A percentile compares a stretch with the other conserved stretches of the same genome.
phyloP scores from a whole-genome alignment of 2,113 vertebrate genomes.

The Excalfactoria chinensis region DNA sequence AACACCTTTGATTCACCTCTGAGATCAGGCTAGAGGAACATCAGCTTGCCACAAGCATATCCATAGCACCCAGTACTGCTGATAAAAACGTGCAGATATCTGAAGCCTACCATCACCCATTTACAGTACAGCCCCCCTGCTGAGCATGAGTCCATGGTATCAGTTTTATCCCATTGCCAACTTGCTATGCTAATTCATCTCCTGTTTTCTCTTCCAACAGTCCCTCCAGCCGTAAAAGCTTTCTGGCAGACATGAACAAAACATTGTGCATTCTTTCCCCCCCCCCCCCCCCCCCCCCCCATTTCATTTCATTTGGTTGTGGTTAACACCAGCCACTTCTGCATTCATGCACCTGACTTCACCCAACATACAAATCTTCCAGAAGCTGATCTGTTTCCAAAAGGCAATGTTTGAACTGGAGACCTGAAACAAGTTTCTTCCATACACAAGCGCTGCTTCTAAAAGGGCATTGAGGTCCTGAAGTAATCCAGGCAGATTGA shows the following conservation, averaged over 20 bases:
- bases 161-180: neutral
- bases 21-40: neutral
- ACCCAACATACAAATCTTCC: neutral
- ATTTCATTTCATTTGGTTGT: neutral
- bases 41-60: neutral
- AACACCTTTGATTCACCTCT: neutral
- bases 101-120: neutral
- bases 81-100: neutral
- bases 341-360: neutral
- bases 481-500: neutral
- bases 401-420: neutral
- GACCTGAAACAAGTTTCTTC: neutral
- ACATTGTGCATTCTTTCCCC: accelerated
- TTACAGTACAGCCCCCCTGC: neutral
- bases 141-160: neutral
- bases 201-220: neutral
- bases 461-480: neutral
- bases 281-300: too few species aligned
- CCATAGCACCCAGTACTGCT: neutral
- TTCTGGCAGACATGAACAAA: neutral
- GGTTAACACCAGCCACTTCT: neutral
- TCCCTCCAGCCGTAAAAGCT: neutral
- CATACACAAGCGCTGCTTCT: neutral
- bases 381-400: neutral
- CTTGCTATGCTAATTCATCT: neutral